Evolutionary conservation across 2,113 vertebrate genomes (phyloP).

Genomic region (Cynoglossus semilaevis): DNA sequence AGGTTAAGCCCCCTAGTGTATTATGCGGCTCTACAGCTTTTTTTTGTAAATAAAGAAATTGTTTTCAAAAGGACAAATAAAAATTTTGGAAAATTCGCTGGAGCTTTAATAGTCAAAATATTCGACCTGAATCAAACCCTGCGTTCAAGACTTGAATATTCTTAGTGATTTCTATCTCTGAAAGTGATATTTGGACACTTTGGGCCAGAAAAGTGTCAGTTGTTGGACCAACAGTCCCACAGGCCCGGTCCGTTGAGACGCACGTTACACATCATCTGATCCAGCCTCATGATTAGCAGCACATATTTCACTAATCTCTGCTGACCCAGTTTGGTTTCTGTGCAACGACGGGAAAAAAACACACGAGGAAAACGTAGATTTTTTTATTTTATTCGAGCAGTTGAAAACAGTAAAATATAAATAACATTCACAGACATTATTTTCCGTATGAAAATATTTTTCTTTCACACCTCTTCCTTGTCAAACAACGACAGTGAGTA

Average conservation of each 20-base stretch:
- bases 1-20: slow-evolving; percentile 60
- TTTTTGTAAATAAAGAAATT: slow-evolving; percentile 73
- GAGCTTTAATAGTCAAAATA: neutral
- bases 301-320: neutral
- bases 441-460: slow-evolving; percentile 71
- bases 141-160: slow-evolving; percentile 17
- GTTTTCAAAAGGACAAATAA: slow-evolving; percentile 73
- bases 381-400: slow-evolving; percentile 60
- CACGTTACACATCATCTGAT: slow-evolving; percentile 37
- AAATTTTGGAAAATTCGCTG: slow-evolving; percentile 46
- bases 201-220: slow-evolving; percentile 15
- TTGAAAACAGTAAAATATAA: slow-evolving; percentile 73
- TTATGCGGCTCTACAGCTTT: slow-evolving; percentile 58
- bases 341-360: slow-evolving; percentile 4
- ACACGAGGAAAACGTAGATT: slow-evolving; percentile 19
- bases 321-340: neutral
- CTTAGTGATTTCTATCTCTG: neutral
- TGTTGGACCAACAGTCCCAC: slow-evolving; percentile 5
- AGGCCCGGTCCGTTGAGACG: slow-evolving; percentile 20
- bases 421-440: slow-evolving; percentile 66
- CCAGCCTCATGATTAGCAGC: slow-evolving; percentile 16
- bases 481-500: slow-evolving; percentile 36
- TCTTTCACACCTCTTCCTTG: slow-evolving; percentile 50
- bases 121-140: neutral
- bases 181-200: slow-evolving; percentile 9